Base-by-base conservation (phyloP, 2,113 vertebrate genomes). In the Nipponia nippon region DNA sequence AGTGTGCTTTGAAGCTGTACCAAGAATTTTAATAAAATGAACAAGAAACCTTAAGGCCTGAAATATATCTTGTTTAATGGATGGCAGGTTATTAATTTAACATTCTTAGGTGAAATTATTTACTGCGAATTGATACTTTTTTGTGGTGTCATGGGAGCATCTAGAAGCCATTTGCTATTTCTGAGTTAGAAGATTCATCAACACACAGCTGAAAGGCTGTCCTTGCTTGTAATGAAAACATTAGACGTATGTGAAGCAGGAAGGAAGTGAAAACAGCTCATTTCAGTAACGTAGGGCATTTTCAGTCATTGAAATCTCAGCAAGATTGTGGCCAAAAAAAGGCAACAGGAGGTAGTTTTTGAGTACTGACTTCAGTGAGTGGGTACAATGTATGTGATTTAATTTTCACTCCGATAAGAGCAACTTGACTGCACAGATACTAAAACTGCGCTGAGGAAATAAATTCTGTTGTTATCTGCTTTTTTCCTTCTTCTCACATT, bases 321-420 rank as follows among this genome's bases (percentile, higher is more conserved):
- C 52, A 92, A 85, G n/a, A 83, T 72, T 15, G 36, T 67, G 66
- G 23, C 26, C 38, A 66, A 78, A 42, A 83, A 87, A 85, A 69
- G 27, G 14, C 61, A 88, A 27, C 36, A 72, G 71, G 38, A 90
- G 44, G 46, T 56, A 77, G 20, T 19, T 73, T 27, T 15, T 92
- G 82, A 88, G 62, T 59, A 32, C 30, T 83, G 42, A 67, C 34
- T 50, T 90, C n/a, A 76, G 27, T 59, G 83, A 80, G 49, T 69
- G 40, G 27, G 27, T 69, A 76, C 66, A 72, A 47, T 0, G 0
- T 42, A 44, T 61, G 27, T 0, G 0, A 69, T 80, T 69, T 73
- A 53, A 67, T 88, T 95, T 94, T 80, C 52, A 52, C 15, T 49
- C 26, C 5, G 2, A 5, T 76, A 77, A 80, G 61, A 92, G 52